Evolutionary conservation across 2,888 invertebrate species (phyloP), one percentile per base, ranked within the genome.

Genomic region (Gari tellinella): DNA sequence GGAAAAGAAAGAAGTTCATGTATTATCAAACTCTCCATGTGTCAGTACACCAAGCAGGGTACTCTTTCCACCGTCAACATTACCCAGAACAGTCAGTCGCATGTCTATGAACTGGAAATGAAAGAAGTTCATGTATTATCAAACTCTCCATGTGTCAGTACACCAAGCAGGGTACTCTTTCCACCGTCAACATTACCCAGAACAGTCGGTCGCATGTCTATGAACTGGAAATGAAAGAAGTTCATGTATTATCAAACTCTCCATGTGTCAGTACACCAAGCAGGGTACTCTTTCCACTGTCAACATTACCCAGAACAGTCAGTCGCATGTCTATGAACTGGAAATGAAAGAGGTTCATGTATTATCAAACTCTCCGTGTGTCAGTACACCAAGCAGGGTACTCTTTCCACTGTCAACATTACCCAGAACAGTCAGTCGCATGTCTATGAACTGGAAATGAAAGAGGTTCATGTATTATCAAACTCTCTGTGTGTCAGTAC

Each of bases 371-470:
- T 96, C 97, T 26, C 99, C 98, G 92, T 99, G 98, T 0, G 99
- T 99, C 38, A 99, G 92, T 0, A 99, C 99, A 12, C 99, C 99
- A 37, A 99, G 94, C 40, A 99, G 94, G 0, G 99, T 99, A 5
- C 98, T 98, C 91, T 99, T 99, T n/a, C 99, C 99, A 1, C 97
- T 97, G 92, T 98, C 98, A 82, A 97, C 97, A 83, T 97, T 97
- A 0, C 99, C 99, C 91, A 98, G 94, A 38, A 99, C 98, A 0
- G 98, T 98, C 4, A 91, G 73, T 61, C 98, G 93, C 48, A 99
- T 93, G 91, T 99, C 99, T 56, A 97, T 92, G 77, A 93, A 93
- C 91, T 91, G 81, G 15, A 84, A 79, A 31, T 56, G 5, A 55
- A 68, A 49, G 51, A 56, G 41, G n/a, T n/a, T n/a, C n/a, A n/a